Evolutionary conservation across 2,797 vertebrate genomes (phyloP), one percentile per base, ranked within the genome.

Genomic region (Neoniphon sammara): DNA sequence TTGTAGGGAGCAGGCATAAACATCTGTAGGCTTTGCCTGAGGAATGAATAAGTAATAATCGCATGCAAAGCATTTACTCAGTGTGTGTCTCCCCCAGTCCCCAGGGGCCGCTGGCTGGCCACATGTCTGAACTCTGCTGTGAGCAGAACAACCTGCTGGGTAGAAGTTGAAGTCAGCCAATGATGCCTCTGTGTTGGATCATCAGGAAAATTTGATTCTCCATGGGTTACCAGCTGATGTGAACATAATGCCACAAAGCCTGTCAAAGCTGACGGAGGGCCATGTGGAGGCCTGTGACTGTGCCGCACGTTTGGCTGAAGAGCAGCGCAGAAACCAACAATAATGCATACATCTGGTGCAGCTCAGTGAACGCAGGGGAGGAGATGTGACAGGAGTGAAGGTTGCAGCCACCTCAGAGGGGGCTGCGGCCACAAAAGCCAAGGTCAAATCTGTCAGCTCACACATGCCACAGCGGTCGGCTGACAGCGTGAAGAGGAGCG

Each of bases 371-470:
- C 81, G 52, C 62, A 1, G 25, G 77, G 69, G 78, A 88, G 65
- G 12, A 64, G 70, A 82, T 85, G 83, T 88, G 88, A 89, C 81
- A 71, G 30, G 74, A 69, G 71, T 67, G 67, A 84, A 81, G 88
- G 87, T 58, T 23, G 71, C 44, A 6, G 27, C 78, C 83, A 83
- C 77, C 81, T 86, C 73, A 17, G 63, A 76, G 67, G 54, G 75
- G 81, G 73, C 74, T 15, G 46, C 31, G 63, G 77, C 72, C 69
- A 55, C 66, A 66, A 78, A 49, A 69, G 59, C 84, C 91, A 90
- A 91, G 91, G 89, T 93, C 90, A 90, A 68, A 71, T 85, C 82
- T 74, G 81, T 87, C 87, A 69, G 77, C 72, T 68, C 68, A 66
- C 62, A 80, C 80, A 84, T 79, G 83, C 75, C 81, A 58, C 81